Percentiles rank a stretch among this genome's conserved stretches.
Conservation (phyloP, 2,113 vertebrate species). For the Ginglymostoma cirratum region DNA sequence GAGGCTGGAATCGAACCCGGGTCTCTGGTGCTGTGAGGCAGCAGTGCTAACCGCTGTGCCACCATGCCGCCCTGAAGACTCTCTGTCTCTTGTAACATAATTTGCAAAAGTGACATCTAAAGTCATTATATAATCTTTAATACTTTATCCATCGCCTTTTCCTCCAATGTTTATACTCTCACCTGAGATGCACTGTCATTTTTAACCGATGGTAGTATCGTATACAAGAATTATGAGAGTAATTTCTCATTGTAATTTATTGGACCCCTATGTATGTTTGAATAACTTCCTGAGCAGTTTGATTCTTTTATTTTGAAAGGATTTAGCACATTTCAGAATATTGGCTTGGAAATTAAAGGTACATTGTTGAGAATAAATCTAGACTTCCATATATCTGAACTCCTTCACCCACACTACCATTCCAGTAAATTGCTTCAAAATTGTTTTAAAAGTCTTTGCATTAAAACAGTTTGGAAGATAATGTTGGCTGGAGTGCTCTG, state of each 20-base stretch:
- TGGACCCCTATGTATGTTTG: not conserved
- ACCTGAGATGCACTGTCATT: too few relatives aligned
- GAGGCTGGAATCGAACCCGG: too few relatives aligned
- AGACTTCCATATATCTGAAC: too few relatives aligned
- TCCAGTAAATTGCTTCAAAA: not conserved
- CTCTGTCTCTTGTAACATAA: not conserved
- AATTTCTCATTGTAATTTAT: not conserved
- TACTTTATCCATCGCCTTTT: not conserved
- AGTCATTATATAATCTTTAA: not conserved
- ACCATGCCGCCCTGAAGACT: too few relatives aligned
- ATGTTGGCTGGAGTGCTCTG: not conserved
- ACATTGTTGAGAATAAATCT: not conserved
- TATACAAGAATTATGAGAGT: not conserved
- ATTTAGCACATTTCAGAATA: not conserved
- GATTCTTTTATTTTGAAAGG: not conserved
- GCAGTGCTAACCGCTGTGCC: too few relatives aligned
- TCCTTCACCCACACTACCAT: not conserved
- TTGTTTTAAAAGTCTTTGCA: not conserved
- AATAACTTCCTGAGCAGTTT: not conserved
- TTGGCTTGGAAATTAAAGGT: not conserved
- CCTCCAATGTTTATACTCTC: not conserved
- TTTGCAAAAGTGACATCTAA: not conserved
- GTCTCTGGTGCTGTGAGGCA: too few relatives aligned
- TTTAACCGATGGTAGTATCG: not conserved
- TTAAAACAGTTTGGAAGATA: not conserved